phyloP scores from a whole-genome alignment of 2,797 vertebrate genomes.

The Urocyon cinereoargenteus region DNA sequence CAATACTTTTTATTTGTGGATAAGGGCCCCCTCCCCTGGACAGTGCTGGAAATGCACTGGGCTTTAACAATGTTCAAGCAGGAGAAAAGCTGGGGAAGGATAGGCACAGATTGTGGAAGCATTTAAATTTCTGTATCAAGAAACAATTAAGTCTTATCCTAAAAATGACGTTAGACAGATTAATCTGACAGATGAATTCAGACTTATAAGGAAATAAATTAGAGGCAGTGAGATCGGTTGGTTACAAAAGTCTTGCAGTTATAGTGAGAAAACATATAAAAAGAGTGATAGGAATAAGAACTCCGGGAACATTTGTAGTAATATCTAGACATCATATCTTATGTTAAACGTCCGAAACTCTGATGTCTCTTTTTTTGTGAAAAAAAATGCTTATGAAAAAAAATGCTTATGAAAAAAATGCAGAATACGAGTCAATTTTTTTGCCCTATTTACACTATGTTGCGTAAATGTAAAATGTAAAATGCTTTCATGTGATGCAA shows the following conservation, averaged over 20 bases:
- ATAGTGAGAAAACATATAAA: not conserved
- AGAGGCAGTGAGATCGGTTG: not conserved
- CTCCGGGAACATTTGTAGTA: not conserved
- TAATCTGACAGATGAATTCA: not conserved
- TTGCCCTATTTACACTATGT: not conserved
- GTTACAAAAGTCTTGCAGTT: not conserved
- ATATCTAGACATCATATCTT: not conserved
- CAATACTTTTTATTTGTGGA: not conserved
- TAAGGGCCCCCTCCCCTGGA: not conserved
- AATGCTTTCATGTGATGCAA: not conserved
- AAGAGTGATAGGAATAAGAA: not conserved
- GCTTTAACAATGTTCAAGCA: not conserved
- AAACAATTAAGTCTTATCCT: not conserved
- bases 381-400: not conserved
- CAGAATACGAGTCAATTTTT: not conserved
- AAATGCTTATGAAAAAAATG: not conserved
- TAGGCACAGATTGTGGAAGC: not conserved
- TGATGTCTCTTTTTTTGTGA: not conserved
- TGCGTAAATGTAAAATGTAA: not conserved
- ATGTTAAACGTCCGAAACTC: not conserved
- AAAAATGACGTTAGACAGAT: not conserved
- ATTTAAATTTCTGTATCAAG: conserved; percentile 8
- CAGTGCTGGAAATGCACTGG: not conserved
- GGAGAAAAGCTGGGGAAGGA: not conserved
- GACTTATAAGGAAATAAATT: not conserved